Conservation (phyloP, 2,797 vertebrate genomes). For the Sarcophilus harrisii region DNA sequence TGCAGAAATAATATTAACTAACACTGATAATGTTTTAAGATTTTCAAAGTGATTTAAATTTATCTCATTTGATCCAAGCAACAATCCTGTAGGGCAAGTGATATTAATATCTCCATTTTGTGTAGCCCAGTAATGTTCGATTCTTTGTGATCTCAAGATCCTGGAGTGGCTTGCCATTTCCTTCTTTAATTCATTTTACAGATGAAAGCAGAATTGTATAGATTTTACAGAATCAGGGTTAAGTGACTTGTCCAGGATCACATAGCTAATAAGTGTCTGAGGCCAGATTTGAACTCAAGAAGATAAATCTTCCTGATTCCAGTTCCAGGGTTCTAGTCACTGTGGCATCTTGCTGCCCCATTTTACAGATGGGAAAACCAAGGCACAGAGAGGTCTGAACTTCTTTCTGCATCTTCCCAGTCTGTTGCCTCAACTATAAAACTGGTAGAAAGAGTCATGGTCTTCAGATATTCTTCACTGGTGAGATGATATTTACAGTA, state of each 20-base stretch:
- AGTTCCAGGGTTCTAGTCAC: background rate
- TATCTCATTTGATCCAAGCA: background rate
- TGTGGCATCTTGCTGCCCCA: background rate
- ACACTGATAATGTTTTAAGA: background rate
- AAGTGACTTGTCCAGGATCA: background rate
- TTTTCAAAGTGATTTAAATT: background rate
- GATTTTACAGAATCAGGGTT: too few relatives aligned
- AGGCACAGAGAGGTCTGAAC: background rate
- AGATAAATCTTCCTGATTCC: background rate
- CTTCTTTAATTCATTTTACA: background rate
- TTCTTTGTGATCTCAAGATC: background rate
- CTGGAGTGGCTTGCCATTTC: background rate
- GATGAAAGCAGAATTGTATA: background rate
- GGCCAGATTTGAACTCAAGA: background rate
- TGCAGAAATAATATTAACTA: background rate
- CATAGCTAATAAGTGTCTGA: background rate
- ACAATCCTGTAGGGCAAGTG: background rate
- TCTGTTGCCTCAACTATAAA: background rate
- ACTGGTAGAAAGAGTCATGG: background rate
- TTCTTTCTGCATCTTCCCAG: background rate
- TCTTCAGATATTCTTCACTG: background rate
- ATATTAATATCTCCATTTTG: background rate
- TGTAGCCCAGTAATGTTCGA: background rate
- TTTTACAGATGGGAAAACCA: background rate
- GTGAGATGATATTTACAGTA: background rate